Conservation (phyloP, 2,888 invertebrate genomes). For the Theodoxus fluviatilis region DNA sequence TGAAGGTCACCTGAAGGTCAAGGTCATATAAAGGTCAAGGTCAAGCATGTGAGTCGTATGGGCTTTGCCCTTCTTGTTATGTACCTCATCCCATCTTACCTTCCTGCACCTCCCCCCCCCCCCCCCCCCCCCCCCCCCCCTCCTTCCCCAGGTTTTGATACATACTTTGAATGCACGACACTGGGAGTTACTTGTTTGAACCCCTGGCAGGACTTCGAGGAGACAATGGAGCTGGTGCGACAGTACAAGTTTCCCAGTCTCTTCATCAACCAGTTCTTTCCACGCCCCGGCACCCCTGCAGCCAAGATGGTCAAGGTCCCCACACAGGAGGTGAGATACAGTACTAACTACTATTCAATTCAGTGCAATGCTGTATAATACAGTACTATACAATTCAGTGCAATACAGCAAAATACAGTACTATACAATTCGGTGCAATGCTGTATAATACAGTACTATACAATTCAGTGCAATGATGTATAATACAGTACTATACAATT, state of each 20-base stretch:
- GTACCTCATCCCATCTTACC: no score
- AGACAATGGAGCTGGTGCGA: constrained; percentile 82
- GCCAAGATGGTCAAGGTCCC: constrained; percentile 86
- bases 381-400: no score
- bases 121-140: no score
- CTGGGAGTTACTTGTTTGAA: background rate
- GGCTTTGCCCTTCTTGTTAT: no score
- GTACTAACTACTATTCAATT: background rate
- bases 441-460: background rate
- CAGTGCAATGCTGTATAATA: background rate
- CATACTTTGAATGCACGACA: background rate
- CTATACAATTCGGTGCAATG: background rate
- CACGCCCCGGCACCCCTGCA: constrained; percentile 94
- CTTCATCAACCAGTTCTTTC: constrained; percentile 98
- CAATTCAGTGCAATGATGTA: no score
- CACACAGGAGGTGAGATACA: constrained; percentile 75
- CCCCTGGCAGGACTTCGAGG: constrained; percentile 77
- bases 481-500: no score
- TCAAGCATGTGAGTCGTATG: no score
- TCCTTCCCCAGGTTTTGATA: no score
- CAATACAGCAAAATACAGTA: no score
- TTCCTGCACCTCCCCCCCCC: no score
- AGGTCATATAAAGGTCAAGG: no score
- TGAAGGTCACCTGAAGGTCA: no score
- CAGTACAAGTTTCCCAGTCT: constrained; percentile 90